Conservation (phyloP, 2,888 invertebrate genomes). For the Volucella zonaria region DNA sequence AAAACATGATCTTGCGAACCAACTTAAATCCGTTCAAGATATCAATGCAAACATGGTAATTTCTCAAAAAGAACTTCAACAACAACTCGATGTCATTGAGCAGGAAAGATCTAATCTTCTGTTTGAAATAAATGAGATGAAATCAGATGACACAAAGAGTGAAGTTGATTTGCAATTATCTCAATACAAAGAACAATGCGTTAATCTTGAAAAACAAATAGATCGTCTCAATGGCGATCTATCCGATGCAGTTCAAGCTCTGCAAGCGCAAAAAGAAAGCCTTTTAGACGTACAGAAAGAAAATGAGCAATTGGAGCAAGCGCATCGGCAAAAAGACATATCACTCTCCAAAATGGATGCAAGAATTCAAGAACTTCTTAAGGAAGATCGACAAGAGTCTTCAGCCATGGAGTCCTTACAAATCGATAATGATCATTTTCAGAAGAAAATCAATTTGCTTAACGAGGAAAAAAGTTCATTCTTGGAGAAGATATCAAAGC, state of each 20-base stretch:
- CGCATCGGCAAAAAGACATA: constrained; percentile 61
- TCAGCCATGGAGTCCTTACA: constrained; percentile 62
- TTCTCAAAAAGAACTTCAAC: constrained; percentile 78
- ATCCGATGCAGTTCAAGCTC: constrained; percentile 76
- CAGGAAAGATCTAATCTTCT: constrained; percentile 78
- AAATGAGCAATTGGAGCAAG: constrained; percentile 76
- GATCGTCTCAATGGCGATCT: constrained; percentile 77
- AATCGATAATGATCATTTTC: constrained; percentile 60
- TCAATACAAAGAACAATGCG: constrained; percentile 75
- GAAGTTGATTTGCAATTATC: constrained; percentile 72
- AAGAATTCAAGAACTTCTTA: constrained; percentile 62
- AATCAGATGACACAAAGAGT: constrained; percentile 75
- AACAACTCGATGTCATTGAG: constrained; percentile 77
- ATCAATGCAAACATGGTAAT: constrained; percentile 77
- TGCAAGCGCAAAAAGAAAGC: constrained; percentile 76
- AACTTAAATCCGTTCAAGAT: constrained; percentile 78
- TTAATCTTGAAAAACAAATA: constrained; percentile 76
- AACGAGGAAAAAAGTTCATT: constrained; percentile 71
- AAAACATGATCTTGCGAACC: constrained; percentile 76
- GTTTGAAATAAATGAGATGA: constrained; percentile 78
- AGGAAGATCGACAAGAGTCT: constrained; percentile 61
- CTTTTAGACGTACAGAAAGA: constrained; percentile 75
- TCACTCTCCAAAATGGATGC: constrained; percentile 68
- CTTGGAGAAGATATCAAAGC: constrained; percentile 74
- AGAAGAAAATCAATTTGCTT: constrained; percentile 52